Conservation (phyloP, 2,888 invertebrate genomes). For the Listrodromus nycthemerus region DNA sequence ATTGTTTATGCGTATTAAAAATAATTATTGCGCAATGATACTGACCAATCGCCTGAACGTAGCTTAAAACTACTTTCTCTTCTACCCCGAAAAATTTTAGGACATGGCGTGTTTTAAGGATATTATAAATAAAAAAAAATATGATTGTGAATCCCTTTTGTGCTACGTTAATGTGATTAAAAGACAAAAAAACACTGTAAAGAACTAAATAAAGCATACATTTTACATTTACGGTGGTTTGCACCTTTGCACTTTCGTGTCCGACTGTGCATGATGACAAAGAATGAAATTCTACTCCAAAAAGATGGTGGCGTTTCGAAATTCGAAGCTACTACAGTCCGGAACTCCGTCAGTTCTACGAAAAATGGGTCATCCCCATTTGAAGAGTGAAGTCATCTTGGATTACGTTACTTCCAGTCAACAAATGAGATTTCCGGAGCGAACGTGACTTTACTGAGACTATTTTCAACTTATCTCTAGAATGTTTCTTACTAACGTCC, state of each 20-base stretch:
- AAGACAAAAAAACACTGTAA: constrained; percentile 87
- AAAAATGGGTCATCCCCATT: too few relatives aligned
- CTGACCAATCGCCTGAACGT: constrained; percentile 83
- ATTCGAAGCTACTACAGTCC: too few relatives aligned
- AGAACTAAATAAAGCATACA: constrained; percentile 86
- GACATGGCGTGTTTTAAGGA: constrained; percentile 85
- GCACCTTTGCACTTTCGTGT: background rate
- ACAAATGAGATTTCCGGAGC: too few relatives aligned
- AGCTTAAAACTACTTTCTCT: constrained; percentile 81
- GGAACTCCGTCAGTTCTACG: too few relatives aligned
- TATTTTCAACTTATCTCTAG: too few relatives aligned
- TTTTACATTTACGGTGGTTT: constrained; percentile 80
- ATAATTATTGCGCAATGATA: constrained; percentile 78
- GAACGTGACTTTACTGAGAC: too few relatives aligned
- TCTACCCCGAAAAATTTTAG: constrained; percentile 77
- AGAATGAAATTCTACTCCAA: too few relatives aligned
- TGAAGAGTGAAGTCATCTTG: too few relatives aligned
- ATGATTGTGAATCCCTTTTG: constrained; percentile 89
- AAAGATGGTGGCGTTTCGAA: too few relatives aligned
- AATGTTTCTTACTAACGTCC: too few relatives aligned
- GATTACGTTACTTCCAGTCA: too few relatives aligned
- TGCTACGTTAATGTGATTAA: constrained; percentile 88
- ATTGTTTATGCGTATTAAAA: constrained; percentile 59
- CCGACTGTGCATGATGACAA: background rate
- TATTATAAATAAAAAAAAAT: constrained; percentile 86